Conservation (phyloP, 1,140 invertebrate species). For the Conus ventricosus region DNA sequence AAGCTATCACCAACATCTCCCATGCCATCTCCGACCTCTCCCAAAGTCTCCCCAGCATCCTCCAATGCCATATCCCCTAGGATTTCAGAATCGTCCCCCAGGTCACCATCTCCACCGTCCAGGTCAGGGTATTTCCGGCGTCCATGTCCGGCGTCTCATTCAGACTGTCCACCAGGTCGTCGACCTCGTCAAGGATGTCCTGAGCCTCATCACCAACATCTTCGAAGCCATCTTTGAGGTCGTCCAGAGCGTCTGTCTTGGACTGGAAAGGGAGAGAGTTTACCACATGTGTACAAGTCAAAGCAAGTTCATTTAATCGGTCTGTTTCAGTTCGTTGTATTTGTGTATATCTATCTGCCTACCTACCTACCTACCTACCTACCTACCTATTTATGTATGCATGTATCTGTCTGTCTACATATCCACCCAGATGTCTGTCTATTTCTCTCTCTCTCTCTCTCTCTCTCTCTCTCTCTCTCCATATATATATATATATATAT, state of each 20-base stretch:
- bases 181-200: conserved; percentile 6
- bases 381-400: too few species aligned
- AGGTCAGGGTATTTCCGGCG: background rate
- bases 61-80: background rate
- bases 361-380: too few species aligned
- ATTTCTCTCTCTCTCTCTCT: too few species aligned
- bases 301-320: too few species aligned
- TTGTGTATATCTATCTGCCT: too few species aligned
- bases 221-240: background rate
- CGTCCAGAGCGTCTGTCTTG: background rate
- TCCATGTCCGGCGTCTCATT: background rate
- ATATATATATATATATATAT: too few species aligned
- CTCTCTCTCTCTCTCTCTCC: too few species aligned
- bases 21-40: background rate
- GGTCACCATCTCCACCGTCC: background rate
- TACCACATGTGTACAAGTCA: too few species aligned
- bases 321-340: too few species aligned
- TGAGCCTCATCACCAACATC: background rate
- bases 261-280: background rate
- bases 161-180: background rate
- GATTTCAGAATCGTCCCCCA: background rate
- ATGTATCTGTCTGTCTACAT: too few species aligned
- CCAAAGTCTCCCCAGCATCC: too few species aligned
- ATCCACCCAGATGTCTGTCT: too few species aligned
- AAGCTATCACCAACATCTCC: background rate